These are phyloP conservation scores for Aphis gossypii DNA, from an alignment of 1,140 invertebrate species.

Conservation along the genomic window DNA sequence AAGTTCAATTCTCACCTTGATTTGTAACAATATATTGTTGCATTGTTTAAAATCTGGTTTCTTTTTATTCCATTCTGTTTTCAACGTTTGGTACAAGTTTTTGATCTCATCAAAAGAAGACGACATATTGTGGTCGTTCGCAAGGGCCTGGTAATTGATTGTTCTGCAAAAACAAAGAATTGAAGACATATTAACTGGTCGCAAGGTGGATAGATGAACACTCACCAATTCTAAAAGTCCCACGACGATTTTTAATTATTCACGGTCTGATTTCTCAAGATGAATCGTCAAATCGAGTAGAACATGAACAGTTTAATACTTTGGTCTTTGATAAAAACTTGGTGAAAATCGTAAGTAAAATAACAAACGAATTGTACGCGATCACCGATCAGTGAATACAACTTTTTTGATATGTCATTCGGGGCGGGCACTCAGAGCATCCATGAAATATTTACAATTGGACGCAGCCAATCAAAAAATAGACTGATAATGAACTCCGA, in stretches of 20 bases:
- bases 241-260: background rate
- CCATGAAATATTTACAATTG: background rate
- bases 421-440: background rate
- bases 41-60: constrained; percentile 76
- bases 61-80: constrained; percentile 75
- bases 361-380: background rate
- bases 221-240: background rate
- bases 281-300: no score
- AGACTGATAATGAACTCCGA: background rate
- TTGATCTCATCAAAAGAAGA: constrained; percentile 73
- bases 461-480: background rate
- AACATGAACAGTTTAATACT: background rate
- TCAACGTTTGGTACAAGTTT: constrained; percentile 75
- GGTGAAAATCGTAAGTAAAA: background rate
- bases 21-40: constrained; percentile 74
- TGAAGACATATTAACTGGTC: background rate
- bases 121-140: constrained; percentile 60
- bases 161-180: constrained; percentile 42
- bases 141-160: background rate
- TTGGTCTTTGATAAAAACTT: background rate
- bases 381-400: background rate
- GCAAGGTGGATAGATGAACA: no score
- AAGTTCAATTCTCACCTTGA: constrained; percentile 70
- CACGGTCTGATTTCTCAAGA: background rate
- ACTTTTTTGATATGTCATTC: constrained; percentile 48